Conservation (phyloP, 2,888 invertebrate genomes). For the Cryptops parisi region DNA sequence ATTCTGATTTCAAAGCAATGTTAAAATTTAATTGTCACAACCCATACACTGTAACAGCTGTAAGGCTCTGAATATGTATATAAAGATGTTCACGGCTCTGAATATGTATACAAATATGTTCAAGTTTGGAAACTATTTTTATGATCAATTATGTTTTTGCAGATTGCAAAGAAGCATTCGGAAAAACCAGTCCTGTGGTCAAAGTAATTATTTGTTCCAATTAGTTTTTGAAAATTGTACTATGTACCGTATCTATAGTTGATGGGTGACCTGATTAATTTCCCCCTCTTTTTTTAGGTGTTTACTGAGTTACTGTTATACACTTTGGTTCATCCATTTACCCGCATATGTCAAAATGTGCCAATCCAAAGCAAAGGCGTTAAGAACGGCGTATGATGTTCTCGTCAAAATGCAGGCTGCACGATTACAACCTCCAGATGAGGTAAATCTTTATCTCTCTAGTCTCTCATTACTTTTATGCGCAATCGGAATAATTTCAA, state of each 20-base stretch:
- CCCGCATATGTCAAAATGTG: conserved; percentile 62
- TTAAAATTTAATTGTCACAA: too few species aligned
- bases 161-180: conserved; percentile 44
- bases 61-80: not conserved
- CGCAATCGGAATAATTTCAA: too few species aligned
- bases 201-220: conserved; percentile 39
- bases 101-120: not conserved
- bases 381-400: conserved; percentile 70
- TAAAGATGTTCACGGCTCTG: not conserved
- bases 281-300: conserved; percentile 24
- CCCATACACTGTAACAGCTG: not conserved
- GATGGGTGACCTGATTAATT: conserved; percentile 9
- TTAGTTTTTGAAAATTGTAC: not conserved
- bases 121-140: not conserved
- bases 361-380: conserved; percentile 56
- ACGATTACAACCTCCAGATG: conserved; percentile 70
- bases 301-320: conserved; percentile 38
- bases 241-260: too few species aligned
- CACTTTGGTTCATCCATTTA: conserved; percentile 89
- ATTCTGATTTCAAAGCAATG: not conserved
- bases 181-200: conserved; percentile 79
- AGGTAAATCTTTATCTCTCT: too few species aligned
- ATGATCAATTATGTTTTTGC: conserved; percentile 17
- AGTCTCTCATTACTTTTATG: too few species aligned
- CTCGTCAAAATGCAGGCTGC: conserved; percentile 74